phyloP scores from a whole-genome alignment of 2,888 invertebrate genomes.

The Epirrhoe alternata region DNA sequence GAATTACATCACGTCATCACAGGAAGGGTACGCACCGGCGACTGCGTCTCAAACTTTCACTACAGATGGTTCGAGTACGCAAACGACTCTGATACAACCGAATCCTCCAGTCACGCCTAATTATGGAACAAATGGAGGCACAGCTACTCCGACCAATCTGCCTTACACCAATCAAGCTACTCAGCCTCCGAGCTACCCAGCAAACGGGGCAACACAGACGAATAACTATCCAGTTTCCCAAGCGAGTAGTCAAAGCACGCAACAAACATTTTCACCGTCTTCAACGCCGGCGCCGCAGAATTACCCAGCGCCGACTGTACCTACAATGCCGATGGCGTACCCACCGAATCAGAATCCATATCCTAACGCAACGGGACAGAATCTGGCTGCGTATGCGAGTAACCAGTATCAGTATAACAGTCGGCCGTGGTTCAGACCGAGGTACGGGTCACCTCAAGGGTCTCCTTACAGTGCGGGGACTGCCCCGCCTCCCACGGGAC shows the following conservation, averaged over 20 bases:
- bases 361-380: slow-evolving; percentile 79
- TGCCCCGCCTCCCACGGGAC: slow-evolving; percentile 74
- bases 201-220: slow-evolving; percentile 65
- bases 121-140: slow-evolving; percentile 62
- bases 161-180: slow-evolving; percentile 55
- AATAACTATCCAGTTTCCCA: slow-evolving; percentile 59
- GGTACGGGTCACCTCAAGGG: slow-evolving; percentile 77
- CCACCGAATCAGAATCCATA: slow-evolving; percentile 75
- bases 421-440: slow-evolving; percentile 75
- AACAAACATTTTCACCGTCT: slow-evolving; percentile 73
- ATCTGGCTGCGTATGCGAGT: slow-evolving; percentile 78
- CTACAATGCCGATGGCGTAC: slow-evolving; percentile 69
- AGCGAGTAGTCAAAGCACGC: slow-evolving; percentile 62
- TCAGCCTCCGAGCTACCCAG: slow-evolving; percentile 66
- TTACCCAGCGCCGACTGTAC: slow-evolving; percentile 62
- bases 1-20: slow-evolving; percentile 77
- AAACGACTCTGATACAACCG: slow-evolving; percentile 59
- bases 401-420: slow-evolving; percentile 79
- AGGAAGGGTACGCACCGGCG: slow-evolving; percentile 66
- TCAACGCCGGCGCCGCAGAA: slow-evolving; percentile 73
- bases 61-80: slow-evolving; percentile 61
- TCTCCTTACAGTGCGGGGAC: slow-evolving; percentile 75
- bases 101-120: slow-evolving; percentile 62
- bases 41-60: slow-evolving; percentile 64
- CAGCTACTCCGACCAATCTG: slow-evolving; percentile 37